phyloP scores from a whole-genome alignment of 2,113 vertebrate genomes.

The Nymphicus hollandicus region DNA sequence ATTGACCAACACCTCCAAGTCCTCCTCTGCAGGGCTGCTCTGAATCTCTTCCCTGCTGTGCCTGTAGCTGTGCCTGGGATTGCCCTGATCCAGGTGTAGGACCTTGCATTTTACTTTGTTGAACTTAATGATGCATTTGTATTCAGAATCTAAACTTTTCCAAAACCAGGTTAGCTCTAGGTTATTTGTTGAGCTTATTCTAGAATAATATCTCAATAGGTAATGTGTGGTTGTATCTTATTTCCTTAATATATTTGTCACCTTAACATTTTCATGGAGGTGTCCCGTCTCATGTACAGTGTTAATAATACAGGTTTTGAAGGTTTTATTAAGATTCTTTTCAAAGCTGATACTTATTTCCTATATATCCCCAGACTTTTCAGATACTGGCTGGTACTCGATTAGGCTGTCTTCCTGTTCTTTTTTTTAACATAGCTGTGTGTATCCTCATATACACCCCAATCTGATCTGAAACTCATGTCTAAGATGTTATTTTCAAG shows the following conservation, averaged over 20 bases:
- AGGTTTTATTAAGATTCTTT: not conserved
- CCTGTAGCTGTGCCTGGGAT: not conserved
- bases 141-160: not conserved
- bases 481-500: not conserved
- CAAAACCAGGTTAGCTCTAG: not conserved
- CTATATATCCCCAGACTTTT: not conserved
- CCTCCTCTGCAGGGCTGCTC: not conserved
- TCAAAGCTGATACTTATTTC: not conserved
- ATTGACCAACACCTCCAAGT: not conserved
- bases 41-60: not conserved
- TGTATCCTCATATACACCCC: not conserved
- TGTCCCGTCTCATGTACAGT: not conserved
- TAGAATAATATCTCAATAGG: not conserved
- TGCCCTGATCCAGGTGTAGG: not conserved
- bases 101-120: not conserved
- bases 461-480: not conserved
- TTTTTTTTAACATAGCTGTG: accelerated
- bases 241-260: not conserved
- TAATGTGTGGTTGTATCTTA: not conserved
- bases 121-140: not conserved
- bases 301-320: not conserved
- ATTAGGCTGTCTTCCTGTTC: not conserved
- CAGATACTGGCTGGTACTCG: not conserved
- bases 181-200: not conserved
- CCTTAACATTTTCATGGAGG: not conserved